Evolutionary conservation across 2,113 vertebrate genomes (phyloP), one percentile per base, ranked within the genome.

Genomic region (Trematocara macrostoma): DNA sequence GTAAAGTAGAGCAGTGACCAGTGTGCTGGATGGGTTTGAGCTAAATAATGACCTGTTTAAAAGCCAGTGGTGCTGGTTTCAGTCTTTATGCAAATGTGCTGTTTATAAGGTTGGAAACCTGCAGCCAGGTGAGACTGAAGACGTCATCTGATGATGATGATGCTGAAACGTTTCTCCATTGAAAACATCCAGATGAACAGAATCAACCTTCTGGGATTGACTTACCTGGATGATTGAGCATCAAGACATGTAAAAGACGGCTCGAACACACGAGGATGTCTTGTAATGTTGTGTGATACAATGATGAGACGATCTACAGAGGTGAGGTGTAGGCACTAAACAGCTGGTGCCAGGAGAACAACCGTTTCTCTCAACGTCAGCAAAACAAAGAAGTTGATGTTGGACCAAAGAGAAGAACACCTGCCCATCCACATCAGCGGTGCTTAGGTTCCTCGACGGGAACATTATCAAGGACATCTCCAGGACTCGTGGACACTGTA

Each of bases 1-100:
- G 5, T 61, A 61, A 16, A 35, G 31, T n/a, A 35, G 31, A 35
- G 31, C 16, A 1, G 57, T 2, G 31, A n/a, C 15, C 10, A 5
- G 1, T 1, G 57, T 34, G 57, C 57, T 61, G 5, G 16, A 61
- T 61, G 31, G 9, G 57, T 61, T 61, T 61, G 5, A 61, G 31
- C 31, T 35, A 61, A n/a, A 35, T 61, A 0, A n/a, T 4, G 9
- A 61, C 31, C 31, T 61, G 9, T n/a, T 11, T 35, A 1, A 35
- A 31, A 61, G 31, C 57, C 57, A 61, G 16, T 4, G 31, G 31
- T 61, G 16, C 57, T 61, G 15, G 31, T 61, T 61, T 35, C 57
- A 61, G 57, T 35, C 5, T 6, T 35, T 18, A 34, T 61, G 29
- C 57, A 61, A 61, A 35, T 61, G 57, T 34, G 8, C 15, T 61